Conservation (phyloP, 2,113 vertebrate genomes). For the Haemorhous mexicanus region DNA sequence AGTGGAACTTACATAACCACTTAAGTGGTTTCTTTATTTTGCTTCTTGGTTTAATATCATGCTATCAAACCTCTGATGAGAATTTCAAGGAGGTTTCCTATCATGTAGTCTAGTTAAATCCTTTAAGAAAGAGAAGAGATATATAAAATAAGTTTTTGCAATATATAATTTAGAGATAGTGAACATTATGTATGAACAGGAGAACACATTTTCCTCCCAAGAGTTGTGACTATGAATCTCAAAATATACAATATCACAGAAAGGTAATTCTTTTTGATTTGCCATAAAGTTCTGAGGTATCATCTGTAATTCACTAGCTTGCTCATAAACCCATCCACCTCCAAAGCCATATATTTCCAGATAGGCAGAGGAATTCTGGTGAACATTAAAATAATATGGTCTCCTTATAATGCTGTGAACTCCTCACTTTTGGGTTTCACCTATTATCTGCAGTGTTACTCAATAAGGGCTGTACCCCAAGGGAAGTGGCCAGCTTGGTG, state of each 20-base stretch:
- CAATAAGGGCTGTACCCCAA: background rate
- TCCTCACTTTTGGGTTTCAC: background rate
- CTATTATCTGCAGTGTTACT: background rate
- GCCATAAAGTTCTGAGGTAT: background rate
- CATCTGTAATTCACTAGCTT: background rate
- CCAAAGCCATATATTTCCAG: background rate
- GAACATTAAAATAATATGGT: background rate
- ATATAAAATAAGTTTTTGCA: background rate
- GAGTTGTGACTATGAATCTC: background rate
- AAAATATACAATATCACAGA: background rate
- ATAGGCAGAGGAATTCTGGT: background rate
- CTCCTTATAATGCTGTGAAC: background rate
- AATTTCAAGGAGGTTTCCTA: background rate
- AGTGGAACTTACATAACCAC: background rate
- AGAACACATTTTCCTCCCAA: background rate
- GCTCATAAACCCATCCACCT: background rate
- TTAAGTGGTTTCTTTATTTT: background rate
- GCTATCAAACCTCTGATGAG: background rate
- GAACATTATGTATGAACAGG: background rate
- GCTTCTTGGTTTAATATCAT: background rate
- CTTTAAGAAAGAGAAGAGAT: background rate
- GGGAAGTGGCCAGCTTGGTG: background rate
- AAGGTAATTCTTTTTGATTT: background rate
- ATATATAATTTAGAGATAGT: background rate
- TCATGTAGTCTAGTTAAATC: background rate